Conservation (phyloP, 2,797 vertebrate species). For the Hyperoplus immaculatus region DNA sequence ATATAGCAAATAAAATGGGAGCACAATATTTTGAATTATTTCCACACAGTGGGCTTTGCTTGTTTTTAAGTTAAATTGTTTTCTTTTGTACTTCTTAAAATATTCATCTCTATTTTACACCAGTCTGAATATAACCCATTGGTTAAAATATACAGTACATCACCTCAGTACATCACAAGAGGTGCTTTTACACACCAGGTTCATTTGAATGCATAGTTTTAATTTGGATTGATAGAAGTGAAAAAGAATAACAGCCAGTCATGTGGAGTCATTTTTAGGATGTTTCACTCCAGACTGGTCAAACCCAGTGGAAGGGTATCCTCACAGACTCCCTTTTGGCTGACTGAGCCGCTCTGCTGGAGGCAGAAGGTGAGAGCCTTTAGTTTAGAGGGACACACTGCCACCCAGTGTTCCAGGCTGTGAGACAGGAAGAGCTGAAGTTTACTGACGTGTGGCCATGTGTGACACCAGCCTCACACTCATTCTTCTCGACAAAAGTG, state of each 20-base stretch:
- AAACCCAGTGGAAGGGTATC: background rate
- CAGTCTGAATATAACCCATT: background rate
- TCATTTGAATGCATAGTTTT: background rate
- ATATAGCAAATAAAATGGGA: background rate
- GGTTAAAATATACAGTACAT: background rate
- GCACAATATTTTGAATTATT: background rate
- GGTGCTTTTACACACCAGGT: background rate
- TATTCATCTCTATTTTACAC: background rate
- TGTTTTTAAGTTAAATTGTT: background rate
- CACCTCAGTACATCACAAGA: background rate
- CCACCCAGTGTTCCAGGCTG: constrained; percentile 80
- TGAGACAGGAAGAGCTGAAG: constrained; percentile 45
- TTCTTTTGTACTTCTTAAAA: background rate
- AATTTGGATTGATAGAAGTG: background rate
- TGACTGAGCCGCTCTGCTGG: constrained; percentile 43
- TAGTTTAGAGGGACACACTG: constrained; percentile 82
- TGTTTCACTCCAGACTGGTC: constrained; percentile 26
- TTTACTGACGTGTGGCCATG: constrained; percentile 21
- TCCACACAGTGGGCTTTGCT: background rate
- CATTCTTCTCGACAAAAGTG: background rate
- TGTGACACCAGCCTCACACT: background rate
- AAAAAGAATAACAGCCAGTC: background rate
- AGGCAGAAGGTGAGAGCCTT: constrained; percentile 48
- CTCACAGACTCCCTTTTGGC: constrained; percentile 31
- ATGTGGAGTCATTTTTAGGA: constrained; percentile 4